Evolutionary conservation across 2,797 vertebrate species (phyloP).

Genomic region (Rhynchonycteris naso): DNA sequence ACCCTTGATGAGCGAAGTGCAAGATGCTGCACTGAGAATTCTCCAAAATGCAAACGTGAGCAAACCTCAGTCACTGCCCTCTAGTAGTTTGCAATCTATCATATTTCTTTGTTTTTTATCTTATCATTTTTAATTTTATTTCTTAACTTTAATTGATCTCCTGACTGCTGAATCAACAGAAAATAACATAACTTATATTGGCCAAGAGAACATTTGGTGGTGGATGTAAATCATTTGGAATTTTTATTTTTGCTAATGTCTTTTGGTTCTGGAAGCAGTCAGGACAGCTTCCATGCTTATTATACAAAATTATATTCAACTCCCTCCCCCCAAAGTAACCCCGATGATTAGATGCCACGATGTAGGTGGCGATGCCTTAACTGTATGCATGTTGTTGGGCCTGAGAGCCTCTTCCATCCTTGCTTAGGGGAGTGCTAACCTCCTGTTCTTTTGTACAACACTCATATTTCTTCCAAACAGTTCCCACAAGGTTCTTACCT

Average conservation of each 20-base stretch:
- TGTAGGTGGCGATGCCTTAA: no score
- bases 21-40: not conserved
- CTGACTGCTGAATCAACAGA: slow-evolving; percentile 32
- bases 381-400: no score
- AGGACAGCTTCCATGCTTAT: not conserved
- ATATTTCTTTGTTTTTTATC: not conserved
- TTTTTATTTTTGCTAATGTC: slow-evolving; percentile 53
- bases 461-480: not conserved
- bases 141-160: slow-evolving; percentile 7
- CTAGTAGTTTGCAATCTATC: not conserved
- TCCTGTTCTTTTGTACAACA: no score
- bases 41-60: not conserved
- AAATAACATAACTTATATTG: slow-evolving; percentile 43
- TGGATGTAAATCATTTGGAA: not conserved
- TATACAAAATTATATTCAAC: not conserved
- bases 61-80: not conserved
- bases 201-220: slow-evolving; percentile 42
- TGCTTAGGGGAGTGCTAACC: no score
- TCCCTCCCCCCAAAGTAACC: no score
- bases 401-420: no score
- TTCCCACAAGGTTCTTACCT: not conserved
- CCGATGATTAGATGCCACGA: no score
- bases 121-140: slow-evolving; percentile 50
- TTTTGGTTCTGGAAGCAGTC: not conserved
- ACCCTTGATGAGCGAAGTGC: not conserved